Base-by-base conservation (phyloP, 2,888 invertebrate genomes). In the Saturnia pavonia region DNA sequence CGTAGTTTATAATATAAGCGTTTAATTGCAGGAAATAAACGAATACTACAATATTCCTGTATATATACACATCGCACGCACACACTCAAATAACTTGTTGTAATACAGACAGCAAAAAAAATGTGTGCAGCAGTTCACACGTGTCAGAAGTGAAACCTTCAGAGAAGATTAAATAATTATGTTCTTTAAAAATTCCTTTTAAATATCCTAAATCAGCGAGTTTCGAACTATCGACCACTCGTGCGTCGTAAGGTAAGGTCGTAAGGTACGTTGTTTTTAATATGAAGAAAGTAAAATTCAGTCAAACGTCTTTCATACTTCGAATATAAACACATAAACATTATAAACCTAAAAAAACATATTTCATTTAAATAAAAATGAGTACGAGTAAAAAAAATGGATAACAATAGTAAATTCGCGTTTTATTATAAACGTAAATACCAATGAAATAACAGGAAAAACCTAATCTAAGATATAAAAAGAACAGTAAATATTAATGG, bases 21-120 rank as follows among this genome's bases (percentile, higher is more conserved):
- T 80, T 82, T 90, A 88, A 90, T 89, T 85, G 78, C 90, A 89
- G 90, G 90, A 90, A 90, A 82, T 80, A 73, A 76, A 78, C 74
- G 72, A 79, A 78, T 76, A 80, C 77, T 69, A 42, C 72, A 76
- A 76, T 60, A 60, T 14, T 9, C 22, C 63, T 34, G n/a, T 63
- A 27, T 63, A 34, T 27, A 63, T 14, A 34, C 25, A 63, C 19
- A 40, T 65, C 76, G 78, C 75, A 85, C 80, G 73, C 78, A 81
- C 78, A 84, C 78, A 74, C n/a, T 68, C 72, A 70, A 66, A 74
- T 78, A 70, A 19, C 19, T 54, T 22, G 22, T 11, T 54, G 9
- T 57, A 43, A 85, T 83, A 89, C 69, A 14, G 88, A 71, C 68
- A 72, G 81, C 80, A 85, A 73, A 82, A 80, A 72, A 77, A 65